These are phyloP conservation scores for Matsumurasca onukii DNA, from an alignment of 1,140 invertebrate species.

Conservation along the genomic window DNA sequence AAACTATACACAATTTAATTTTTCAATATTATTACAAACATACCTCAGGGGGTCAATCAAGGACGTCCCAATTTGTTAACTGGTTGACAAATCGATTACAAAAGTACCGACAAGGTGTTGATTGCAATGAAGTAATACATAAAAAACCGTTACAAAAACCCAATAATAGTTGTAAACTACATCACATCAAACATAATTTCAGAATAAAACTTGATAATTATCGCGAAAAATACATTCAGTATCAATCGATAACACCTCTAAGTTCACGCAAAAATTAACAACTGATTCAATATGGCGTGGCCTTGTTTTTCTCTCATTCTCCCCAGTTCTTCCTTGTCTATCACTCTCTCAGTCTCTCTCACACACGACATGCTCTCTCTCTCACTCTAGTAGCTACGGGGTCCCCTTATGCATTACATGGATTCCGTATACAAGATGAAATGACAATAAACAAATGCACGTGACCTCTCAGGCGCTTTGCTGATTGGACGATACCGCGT, in stretches of 20 bases:
- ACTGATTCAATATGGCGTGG: constrained; percentile 49
- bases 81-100: constrained; percentile 44
- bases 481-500: constrained; percentile 20
- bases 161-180: no score
- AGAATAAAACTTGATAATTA: neutral
- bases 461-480: constrained; percentile 28
- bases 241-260: constrained; percentile 28
- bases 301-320: constrained; percentile 47
- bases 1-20: constrained; percentile 13
- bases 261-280: constrained; percentile 41
- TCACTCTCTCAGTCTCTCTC: constrained; percentile 35
- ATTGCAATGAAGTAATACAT: no score
- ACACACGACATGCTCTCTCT: constrained; percentile 35
- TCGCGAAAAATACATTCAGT: neutral
- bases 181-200: no score
- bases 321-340: constrained; percentile 40
- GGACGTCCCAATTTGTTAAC: constrained; percentile 44
- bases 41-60: constrained; percentile 44
- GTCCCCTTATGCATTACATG: constrained; percentile 40
- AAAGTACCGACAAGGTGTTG: constrained; percentile 41
- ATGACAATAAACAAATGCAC: constrained; percentile 37
- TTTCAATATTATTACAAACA: constrained; percentile 34
- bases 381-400: constrained; percentile 41
- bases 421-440: constrained; percentile 35
- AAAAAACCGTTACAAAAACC: no score